phyloP scores from a whole-genome alignment of 2,888 invertebrate genomes.

The Sinotaia quadrata region DNA sequence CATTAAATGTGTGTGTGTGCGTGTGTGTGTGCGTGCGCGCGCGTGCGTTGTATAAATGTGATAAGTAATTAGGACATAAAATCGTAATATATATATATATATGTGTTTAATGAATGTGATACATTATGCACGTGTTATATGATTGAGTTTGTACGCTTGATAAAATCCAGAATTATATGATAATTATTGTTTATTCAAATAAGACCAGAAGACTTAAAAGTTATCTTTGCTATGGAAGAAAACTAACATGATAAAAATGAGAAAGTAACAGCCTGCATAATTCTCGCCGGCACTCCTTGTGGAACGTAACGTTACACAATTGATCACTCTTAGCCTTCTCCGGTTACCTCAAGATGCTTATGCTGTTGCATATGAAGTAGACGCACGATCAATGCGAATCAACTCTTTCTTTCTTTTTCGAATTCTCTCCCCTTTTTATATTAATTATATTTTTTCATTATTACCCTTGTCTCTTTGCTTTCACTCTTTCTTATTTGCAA shows the following conservation, averaged over 20 bases:
- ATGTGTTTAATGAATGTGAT: too few relatives aligned
- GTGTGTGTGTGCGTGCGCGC: background rate
- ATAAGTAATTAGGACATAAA: too few relatives aligned
- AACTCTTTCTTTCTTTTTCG: background rate
- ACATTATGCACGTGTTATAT: too few relatives aligned
- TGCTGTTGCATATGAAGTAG: background rate
- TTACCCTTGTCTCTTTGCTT: background rate
- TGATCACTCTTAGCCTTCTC: slow-evolving; percentile 24
- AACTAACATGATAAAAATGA: too few relatives aligned
- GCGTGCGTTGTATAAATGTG: background rate
- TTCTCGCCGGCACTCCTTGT: slow-evolving; percentile 15
- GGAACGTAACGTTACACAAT: slow-evolving; percentile 28
- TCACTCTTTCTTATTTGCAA: background rate
- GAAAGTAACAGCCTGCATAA: too few relatives aligned
- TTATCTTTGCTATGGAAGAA: too few relatives aligned
- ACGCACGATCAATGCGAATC: slow-evolving; percentile 3
- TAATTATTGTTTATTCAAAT: too few relatives aligned
- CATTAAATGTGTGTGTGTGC: too few relatives aligned
- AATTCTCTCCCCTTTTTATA: background rate
- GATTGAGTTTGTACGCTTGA: too few relatives aligned
- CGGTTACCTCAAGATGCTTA: background rate
- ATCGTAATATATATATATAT: too few relatives aligned
- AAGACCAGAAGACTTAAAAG: too few relatives aligned
- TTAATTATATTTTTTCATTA: background rate
- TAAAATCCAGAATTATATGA: too few relatives aligned